These are phyloP conservation scores for Porites rus DNA, from an alignment of 92 coral and sea anemone genomes.

Conservation along the genomic window DNA sequence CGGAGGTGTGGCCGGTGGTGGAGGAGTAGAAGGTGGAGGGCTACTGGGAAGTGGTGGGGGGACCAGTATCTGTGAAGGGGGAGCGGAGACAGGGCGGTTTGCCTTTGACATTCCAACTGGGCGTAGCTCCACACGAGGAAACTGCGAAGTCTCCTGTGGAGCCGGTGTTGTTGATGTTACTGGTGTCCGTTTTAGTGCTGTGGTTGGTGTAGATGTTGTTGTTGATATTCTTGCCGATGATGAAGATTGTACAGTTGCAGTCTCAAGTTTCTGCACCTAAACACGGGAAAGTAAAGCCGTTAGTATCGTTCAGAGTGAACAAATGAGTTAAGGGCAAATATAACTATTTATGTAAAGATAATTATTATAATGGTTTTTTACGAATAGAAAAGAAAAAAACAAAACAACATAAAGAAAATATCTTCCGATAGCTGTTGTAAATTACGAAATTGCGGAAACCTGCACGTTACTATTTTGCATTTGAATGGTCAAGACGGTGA, in stretches of 20 bases:
- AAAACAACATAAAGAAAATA: too few species aligned
- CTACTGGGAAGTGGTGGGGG: constrained; percentile 68
- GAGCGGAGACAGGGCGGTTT: constrained; percentile 49
- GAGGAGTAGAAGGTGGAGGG: constrained; percentile 69
- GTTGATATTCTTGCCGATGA: not conserved
- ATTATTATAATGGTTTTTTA: too few species aligned
- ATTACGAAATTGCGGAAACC: too few species aligned
- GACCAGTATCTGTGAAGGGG: constrained; percentile 37
- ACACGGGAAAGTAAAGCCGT: too few species aligned
- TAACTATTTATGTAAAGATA: too few species aligned
- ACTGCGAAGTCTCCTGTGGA: not conserved
- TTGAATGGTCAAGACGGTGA: too few species aligned
- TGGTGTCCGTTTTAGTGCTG: not conserved
- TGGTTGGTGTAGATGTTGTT: not conserved
- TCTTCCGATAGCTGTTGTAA: too few species aligned
- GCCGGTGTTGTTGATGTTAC: not conserved
- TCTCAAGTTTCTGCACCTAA: constrained; percentile 24
- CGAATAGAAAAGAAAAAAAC: too few species aligned
- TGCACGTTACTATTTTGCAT: too few species aligned
- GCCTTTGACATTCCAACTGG: constrained; percentile 48
- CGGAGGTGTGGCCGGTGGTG: constrained; percentile 51
- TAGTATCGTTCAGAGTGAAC: not conserved
- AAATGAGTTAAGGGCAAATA: too few species aligned
- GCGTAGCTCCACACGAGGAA: constrained; percentile 75
- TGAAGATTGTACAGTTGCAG: not conserved